phyloP scores from a whole-genome alignment of 2,113 vertebrate species.

The Pelodiscus sinensis region DNA sequence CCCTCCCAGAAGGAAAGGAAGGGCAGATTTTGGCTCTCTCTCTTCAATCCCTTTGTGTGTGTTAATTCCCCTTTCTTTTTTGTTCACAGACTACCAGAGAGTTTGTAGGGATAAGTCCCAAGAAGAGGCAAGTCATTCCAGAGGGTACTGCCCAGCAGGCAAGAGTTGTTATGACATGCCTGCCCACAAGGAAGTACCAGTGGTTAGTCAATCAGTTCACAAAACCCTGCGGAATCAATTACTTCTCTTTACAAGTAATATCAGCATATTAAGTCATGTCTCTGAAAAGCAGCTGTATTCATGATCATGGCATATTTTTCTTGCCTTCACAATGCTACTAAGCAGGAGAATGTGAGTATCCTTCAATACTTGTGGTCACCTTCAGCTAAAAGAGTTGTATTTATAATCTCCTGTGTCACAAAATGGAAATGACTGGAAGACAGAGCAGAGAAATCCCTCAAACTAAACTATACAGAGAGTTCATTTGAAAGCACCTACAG shows the following conservation, averaged over 20 bases:
- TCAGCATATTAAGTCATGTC: background rate
- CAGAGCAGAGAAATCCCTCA: background rate
- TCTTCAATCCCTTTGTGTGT: background rate
- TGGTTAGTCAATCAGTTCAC: background rate
- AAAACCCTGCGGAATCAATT: background rate
- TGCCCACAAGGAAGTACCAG: background rate
- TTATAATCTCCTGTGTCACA: background rate
- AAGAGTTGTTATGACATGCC: background rate
- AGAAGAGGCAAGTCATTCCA: background rate
- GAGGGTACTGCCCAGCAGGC: background rate
- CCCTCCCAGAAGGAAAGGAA: background rate
- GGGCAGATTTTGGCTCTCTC: background rate
- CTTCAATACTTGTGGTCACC: background rate
- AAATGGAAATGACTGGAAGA: background rate
- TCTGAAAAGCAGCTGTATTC: background rate
- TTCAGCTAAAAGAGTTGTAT: background rate
- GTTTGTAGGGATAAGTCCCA: background rate
- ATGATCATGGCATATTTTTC: background rate
- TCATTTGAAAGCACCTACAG: background rate
- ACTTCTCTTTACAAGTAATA: background rate
- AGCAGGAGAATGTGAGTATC: background rate
- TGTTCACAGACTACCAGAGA: background rate
- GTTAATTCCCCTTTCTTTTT: background rate
- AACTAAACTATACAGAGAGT: fast-evolving
- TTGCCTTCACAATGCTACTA: background rate